phyloP scores from a whole-genome alignment of 2,113 vertebrate species.

The Bucco capensis region DNA sequence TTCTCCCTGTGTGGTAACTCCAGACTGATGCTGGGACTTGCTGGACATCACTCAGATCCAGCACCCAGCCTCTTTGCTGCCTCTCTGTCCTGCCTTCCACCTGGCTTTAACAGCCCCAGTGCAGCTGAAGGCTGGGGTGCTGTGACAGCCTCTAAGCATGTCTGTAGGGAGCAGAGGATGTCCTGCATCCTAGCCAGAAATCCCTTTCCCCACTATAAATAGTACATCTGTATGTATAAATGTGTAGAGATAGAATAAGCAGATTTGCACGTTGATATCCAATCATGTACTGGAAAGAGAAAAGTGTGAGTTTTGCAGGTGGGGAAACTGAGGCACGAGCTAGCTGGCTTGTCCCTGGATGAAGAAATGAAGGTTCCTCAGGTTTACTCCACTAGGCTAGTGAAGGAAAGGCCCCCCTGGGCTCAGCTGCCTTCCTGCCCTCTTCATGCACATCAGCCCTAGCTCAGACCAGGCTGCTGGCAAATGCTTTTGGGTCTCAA shows the following conservation, averaged over 20 bases:
- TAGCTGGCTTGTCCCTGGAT: background rate
- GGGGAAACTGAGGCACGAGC: background rate
- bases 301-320: background rate
- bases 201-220: background rate
- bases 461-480: accelerated
- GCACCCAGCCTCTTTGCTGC: background rate
- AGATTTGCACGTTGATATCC: background rate
- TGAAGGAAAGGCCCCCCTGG: background rate
- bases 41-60: accelerated
- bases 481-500: background rate
- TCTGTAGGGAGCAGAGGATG: too few relatives aligned
- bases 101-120: background rate
- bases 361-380: background rate
- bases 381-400: background rate
- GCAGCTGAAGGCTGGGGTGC: background rate
- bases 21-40: background rate
- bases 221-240: background rate
- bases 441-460: accelerated
- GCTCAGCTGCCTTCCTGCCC: background rate
- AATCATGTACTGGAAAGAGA: background rate
- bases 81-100: background rate
- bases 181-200: background rate
- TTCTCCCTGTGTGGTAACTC: background rate
- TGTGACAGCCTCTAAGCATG: background rate
- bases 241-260: background rate